phyloP scores from a whole-genome alignment of 2,113 vertebrate species.

The Ophiodon elongatus region DNA sequence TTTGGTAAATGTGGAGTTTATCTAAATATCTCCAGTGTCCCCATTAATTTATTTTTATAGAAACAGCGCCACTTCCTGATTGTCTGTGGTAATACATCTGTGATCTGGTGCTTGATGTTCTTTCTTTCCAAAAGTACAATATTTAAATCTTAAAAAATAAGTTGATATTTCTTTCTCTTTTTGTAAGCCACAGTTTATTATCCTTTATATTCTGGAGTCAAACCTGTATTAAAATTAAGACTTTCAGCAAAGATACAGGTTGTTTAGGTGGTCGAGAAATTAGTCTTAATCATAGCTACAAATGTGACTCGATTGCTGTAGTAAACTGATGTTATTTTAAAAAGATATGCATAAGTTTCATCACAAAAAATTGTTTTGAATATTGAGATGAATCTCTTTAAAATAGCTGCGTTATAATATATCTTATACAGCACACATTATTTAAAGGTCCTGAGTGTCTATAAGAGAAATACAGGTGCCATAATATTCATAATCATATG shows the following conservation, averaged over 20 bases:
- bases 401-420: neutral
- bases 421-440: neutral
- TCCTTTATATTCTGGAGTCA: neutral
- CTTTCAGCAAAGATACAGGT: neutral
- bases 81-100: neutral
- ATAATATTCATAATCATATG: neutral
- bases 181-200: neutral
- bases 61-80: conserved; percentile 42
- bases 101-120: neutral
- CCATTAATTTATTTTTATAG: neutral
- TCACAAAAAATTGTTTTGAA: neutral
- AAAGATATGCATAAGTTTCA: neutral
- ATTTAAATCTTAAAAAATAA: neutral
- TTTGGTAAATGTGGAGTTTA: neutral
- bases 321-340: neutral
- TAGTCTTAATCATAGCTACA: neutral
- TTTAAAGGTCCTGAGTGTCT: neutral
- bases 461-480: neutral
- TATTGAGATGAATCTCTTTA: neutral
- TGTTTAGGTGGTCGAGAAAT: neutral
- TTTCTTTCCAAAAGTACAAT: neutral
- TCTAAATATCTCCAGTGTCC: neutral
- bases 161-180: neutral
- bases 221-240: neutral
- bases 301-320: neutral